Conservation (phyloP, 2,888 invertebrate genomes). For the Odontocolon sp. region DNA sequence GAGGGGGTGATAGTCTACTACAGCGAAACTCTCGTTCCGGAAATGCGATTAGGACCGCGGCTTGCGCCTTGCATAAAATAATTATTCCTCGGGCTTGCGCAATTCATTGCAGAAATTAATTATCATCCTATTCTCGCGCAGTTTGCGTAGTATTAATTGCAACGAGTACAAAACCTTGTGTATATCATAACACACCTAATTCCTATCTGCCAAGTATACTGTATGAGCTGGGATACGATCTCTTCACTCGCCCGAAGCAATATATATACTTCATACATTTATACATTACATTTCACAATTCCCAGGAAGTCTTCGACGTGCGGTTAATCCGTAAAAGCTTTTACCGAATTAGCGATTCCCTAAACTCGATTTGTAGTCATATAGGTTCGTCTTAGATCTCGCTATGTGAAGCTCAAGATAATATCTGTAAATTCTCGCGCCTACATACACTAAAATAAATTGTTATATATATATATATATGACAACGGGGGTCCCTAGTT, state of each 20-base stretch:
- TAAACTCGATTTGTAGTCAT: background rate
- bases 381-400: no score
- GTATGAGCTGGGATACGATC: conserved; percentile 35
- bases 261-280: conserved; percentile 45
- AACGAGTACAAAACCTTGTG: conserved; percentile 23
- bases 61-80: conserved; percentile 56
- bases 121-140: conserved; percentile 40
- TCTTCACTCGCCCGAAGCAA: conserved; percentile 33
- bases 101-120: conserved; percentile 62
- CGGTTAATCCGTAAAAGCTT: background rate
- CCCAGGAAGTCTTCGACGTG: background rate
- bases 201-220: conserved; percentile 18
- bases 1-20: background rate
- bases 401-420: background rate
- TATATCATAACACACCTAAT: conserved; percentile 23
- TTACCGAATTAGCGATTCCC: background rate
- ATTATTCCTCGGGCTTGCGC: conserved; percentile 52
- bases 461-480: no score
- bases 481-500: conserved; percentile 34
- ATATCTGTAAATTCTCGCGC: conserved; percentile 24
- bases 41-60: conserved; percentile 56
- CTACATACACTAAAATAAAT: background rate
- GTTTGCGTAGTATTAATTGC: conserved; percentile 44
- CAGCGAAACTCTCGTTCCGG: conserved; percentile 57
- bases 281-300: conserved; percentile 48